Conservation (phyloP, 2,797 vertebrate genomes). For the Crocodylus rhombifer region DNA sequence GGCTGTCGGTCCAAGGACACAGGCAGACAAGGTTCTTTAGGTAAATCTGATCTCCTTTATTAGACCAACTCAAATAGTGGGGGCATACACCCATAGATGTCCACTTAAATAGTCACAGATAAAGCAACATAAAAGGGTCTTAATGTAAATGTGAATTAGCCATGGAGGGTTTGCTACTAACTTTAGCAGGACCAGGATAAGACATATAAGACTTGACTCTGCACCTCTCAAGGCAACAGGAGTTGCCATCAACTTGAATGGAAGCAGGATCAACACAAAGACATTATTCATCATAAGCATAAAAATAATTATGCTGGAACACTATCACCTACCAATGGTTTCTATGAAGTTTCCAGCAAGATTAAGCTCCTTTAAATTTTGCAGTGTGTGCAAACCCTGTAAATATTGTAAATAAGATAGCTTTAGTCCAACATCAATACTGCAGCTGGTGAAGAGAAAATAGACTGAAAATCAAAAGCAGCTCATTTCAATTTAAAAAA, state of each 20-base stretch:
- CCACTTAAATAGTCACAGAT: not conserved
- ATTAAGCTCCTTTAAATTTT: conserved; percentile 88
- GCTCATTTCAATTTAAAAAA: conserved; percentile 62
- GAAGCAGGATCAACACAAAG: not conserved
- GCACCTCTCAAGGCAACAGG: not conserved
- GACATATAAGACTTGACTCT: not conserved
- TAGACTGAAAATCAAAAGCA: conserved; percentile 25
- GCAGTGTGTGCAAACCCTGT: conserved; percentile 83
- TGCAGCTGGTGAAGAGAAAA: conserved; percentile 41
- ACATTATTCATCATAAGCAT: not conserved
- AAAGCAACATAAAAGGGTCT: not conserved
- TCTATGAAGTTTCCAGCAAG: conserved; percentile 88
- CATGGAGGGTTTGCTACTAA: not conserved
- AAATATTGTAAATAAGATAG: conserved; percentile 62
- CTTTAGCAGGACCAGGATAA: not conserved
- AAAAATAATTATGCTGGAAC: conserved; percentile 15
- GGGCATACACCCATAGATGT: not conserved
- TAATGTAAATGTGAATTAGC: not conserved
- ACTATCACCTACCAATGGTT: conserved; percentile 83
- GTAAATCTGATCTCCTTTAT: too few species aligned
- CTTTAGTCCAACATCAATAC: conserved; percentile 59
- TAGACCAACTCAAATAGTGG: too few species aligned
- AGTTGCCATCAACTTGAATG: not conserved
- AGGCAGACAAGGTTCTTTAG: too few species aligned
- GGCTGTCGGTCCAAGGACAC: too few species aligned